Evolutionary conservation across 2,797 vertebrate species (phyloP), one percentile per base, ranked within the genome.

Genomic region (Cuniculus paca): DNA sequence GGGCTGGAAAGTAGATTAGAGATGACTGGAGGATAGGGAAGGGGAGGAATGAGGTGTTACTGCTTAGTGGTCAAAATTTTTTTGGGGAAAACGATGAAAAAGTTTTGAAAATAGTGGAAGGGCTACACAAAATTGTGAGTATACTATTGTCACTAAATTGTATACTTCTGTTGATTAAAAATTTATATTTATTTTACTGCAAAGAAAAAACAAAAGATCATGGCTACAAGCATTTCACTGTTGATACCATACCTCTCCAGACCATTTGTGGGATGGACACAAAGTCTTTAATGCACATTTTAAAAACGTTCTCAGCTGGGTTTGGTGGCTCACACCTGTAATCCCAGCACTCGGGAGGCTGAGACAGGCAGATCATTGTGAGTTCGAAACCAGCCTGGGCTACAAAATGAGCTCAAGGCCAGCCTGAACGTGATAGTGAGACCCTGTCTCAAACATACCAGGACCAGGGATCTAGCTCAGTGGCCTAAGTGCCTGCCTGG

Each of bases 241-340:
- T 39, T 60, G 5, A 90, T 11, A 2, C 34, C 28, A 48, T 81
- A 82, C 34, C 54, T 96, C 50, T 90, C 74, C 34, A 90, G 78
- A 52, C 19, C 54, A 52, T 81, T 80, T 90, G 42, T 74, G 31
- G 60, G 48, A 24, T 45, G 39, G 10, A 36, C 24, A 78, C 72
- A 95, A 83, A 88, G 31, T 75, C 19, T 96, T 91, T 77, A 74
- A 80, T 70, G 48, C 72, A 56, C 4, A 83, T 52, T 75, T 22
- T 82, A 45, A 78, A 81, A 54, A 77, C 52, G 13, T 50, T 70
- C n/a, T 74, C 36, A n/a, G n/a, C n/a, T n/a, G n/a, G n/a, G n/a
- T n/a, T n/a, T n/a, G n/a, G n/a, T n/a, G n/a, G n/a, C n/a, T n/a
- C n/a, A n/a, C n/a, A n/a, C n/a, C n/a, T n/a, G n/a, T n/a, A n/a